A percentile compares a stretch with the other conserved stretches of the same genome.
These are phyloP conservation scores for Trogon surrucura DNA, from an alignment of 2,113 vertebrate species.

Conservation along the genomic window DNA sequence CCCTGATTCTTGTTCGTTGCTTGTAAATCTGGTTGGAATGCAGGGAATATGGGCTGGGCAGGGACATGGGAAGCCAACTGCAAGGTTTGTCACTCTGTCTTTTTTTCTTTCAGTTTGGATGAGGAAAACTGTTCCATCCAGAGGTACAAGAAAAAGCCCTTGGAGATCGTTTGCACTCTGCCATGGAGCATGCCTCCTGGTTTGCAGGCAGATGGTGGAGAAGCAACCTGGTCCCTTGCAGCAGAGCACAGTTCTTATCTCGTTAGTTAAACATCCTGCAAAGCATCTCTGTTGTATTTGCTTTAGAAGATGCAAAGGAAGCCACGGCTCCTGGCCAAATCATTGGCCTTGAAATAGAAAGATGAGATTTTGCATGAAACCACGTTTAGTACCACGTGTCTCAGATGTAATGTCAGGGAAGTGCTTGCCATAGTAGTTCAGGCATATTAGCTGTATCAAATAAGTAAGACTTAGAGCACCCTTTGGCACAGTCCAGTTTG, in stretches of 20 bases:
- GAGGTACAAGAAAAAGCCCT: not conserved
- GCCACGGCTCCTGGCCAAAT: not conserved
- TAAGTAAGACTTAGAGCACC: not conserved
- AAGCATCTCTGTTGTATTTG: not conserved
- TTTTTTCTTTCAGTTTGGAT: not conserved
- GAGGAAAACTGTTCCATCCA: not conserved
- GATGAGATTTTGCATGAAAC: not conserved
- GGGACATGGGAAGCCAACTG: not conserved
- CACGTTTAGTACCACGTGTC: not conserved
- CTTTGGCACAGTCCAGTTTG: not conserved
- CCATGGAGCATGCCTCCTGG: not conserved
- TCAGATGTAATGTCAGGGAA: not conserved
- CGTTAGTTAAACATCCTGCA: not conserved
- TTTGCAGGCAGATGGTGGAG: not conserved
- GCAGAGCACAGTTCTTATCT: not conserved
- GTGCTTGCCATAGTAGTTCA: not conserved
- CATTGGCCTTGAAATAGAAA: not conserved
- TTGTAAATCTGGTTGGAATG: not conserved
- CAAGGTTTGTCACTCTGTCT: not conserved
- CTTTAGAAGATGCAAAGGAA: not conserved
- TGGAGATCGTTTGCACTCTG: not conserved
- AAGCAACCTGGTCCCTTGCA: not conserved
- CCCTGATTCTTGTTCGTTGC: not conserved
- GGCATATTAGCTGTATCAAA: not conserved
- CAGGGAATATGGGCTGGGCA: not conserved